Percentiles rank a stretch among this genome's conserved stretches.
These are phyloP conservation scores for Phragmatobia fuliginosa DNA, from an alignment of 2,888 invertebrate species.

Conservation along the genomic window DNA sequence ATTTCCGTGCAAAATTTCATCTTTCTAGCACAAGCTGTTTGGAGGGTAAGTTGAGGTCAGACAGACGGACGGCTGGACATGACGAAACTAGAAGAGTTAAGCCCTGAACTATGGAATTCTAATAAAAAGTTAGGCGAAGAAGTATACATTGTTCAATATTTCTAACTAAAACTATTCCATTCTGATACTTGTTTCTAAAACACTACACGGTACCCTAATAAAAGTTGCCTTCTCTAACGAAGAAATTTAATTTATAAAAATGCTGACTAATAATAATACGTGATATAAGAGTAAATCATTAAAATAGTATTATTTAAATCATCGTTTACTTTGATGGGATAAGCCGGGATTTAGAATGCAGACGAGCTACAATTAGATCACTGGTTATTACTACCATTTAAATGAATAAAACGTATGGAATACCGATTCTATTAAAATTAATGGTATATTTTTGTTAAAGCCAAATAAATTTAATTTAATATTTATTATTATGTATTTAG, in stretches of 20 bases:
- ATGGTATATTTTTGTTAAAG: background rate
- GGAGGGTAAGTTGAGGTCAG: too few relatives aligned
- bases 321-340: constrained; percentile 27
- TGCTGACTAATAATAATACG: constrained; percentile 58
- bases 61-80: too few relatives aligned
- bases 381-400: background rate
- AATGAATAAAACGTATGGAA: constrained; percentile 3
- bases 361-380: constrained; percentile 5
- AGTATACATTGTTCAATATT: too few relatives aligned
- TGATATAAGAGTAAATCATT: constrained; percentile 58
- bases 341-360: constrained; percentile 29
- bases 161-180: too few relatives aligned
- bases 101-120: too few relatives aligned
- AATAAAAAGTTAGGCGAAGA: too few relatives aligned
- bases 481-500: too few relatives aligned
- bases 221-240: constrained; percentile 52
- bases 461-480: background rate
- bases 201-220: constrained; percentile 36
- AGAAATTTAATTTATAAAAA: constrained; percentile 70
- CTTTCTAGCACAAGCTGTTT: too few relatives aligned
- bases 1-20: too few relatives aligned
- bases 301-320: constrained; percentile 35
- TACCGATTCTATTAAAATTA: background rate
- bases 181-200: background rate
- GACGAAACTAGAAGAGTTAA: background rate